Evolutionary conservation across 1,140 invertebrate species (phyloP).

Genomic region (Drosophila pallidifrons): DNA sequence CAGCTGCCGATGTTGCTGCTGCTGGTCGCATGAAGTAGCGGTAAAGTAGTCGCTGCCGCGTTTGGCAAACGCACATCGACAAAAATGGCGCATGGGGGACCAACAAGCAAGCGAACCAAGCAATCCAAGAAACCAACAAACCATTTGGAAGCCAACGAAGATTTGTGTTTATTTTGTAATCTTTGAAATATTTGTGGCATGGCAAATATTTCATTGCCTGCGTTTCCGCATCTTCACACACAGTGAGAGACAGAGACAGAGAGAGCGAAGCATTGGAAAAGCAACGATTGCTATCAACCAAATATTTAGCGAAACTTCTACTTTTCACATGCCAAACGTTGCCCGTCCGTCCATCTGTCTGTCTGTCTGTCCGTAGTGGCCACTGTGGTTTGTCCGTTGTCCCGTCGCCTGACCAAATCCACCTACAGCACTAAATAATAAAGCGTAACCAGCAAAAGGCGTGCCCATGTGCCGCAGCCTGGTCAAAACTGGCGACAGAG

Average conservation of each 20-base stretch:
- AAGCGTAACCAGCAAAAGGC: constrained; percentile 82
- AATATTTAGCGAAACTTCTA: constrained; percentile 78
- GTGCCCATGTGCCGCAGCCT: constrained; percentile 55
- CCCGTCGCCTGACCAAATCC: constrained; percentile 42
- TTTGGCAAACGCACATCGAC: constrained; percentile 35
- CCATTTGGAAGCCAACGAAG: constrained; percentile 54
- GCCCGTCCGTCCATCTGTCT: not conserved
- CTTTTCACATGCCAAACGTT: constrained; percentile 60
- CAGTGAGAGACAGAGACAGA: no score
- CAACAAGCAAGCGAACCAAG: constrained; percentile 10
- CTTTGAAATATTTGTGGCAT: constrained; percentile 83
- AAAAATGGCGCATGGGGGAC: constrained; percentile 38
- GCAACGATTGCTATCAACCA: constrained; percentile 53
- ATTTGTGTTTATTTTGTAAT: constrained; percentile 83
- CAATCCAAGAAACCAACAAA: not conserved
- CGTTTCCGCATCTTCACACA: constrained; percentile 60
- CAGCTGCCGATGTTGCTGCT: constrained; percentile 22
- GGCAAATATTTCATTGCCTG: constrained; percentile 75
- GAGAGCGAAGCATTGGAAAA: constrained; percentile 10
- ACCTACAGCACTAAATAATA: constrained; percentile 80
- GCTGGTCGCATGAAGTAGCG: constrained; percentile 64
- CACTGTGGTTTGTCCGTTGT: not conserved
- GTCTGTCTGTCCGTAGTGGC: not conserved
- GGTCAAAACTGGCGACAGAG: constrained; percentile 19
- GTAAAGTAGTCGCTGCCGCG: constrained; percentile 49